Evolutionary conservation across 1,140 invertebrate species (phyloP).

Genomic region (Thrips palmi): DNA sequence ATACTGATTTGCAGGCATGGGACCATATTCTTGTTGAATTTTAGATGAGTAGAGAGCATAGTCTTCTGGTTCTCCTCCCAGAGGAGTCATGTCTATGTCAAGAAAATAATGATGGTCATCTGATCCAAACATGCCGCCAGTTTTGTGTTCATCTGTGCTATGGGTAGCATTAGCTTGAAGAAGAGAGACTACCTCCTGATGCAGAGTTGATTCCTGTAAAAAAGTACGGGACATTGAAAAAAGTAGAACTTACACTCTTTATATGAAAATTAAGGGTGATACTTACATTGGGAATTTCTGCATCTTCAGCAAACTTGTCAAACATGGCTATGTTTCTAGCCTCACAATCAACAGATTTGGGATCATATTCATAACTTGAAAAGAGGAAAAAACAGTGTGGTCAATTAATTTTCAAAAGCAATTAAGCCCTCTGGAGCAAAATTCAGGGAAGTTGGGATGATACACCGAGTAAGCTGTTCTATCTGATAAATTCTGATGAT

Average conservation of each 20-base stretch:
- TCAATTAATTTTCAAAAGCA: too few species aligned
- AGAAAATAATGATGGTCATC: constrained; percentile 40
- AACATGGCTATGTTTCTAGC: constrained; percentile 29
- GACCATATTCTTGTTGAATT: constrained; percentile 34
- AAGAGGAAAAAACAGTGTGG: constrained; percentile 1
- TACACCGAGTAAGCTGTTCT: neutral
- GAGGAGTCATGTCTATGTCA: constrained; percentile 37
- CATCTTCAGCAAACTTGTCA: constrained; percentile 25
- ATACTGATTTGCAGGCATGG: constrained; percentile 33
- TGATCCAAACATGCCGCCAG: constrained; percentile 29
- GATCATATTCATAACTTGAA: constrained; percentile 30
- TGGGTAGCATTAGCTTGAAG: constrained; percentile 31
- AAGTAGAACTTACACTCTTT: neutral
- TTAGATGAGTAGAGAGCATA: constrained; percentile 31
- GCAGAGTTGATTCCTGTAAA: constrained; percentile 24
- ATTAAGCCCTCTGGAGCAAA: too few species aligned
- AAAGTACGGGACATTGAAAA: neutral
- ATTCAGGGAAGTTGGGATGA: too few species aligned
- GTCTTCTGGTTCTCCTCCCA: constrained; percentile 27
- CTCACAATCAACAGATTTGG: constrained; percentile 26
- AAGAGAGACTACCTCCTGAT: constrained; percentile 27
- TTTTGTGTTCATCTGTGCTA: constrained; percentile 39
- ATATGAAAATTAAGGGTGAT: constrained; percentile 11
- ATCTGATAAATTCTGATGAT: neutral
- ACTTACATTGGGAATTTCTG: constrained; percentile 22